Percentiles rank a stretch among this genome's conserved stretches.
Evolutionary conservation across 92 coral and sea anemone species (phyloP).

Genomic region (Phenganax stokvisi): DNA sequence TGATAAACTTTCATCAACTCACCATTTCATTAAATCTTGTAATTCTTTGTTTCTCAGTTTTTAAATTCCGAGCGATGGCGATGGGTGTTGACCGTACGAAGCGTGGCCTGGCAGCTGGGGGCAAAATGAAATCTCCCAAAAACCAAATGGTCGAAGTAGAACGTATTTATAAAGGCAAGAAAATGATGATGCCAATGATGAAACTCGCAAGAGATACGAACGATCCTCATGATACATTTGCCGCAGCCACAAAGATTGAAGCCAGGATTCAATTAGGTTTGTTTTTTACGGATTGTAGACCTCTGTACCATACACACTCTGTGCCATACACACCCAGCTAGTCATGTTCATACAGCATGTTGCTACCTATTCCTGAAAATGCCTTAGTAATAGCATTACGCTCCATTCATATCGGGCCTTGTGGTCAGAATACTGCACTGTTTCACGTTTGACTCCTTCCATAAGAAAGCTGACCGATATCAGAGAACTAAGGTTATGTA

Average conservation of each 20-base stretch:
- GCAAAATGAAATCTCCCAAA: not conserved
- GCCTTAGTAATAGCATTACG: too few species aligned
- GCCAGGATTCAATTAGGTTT: constrained; percentile 13
- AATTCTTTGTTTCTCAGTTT: not conserved
- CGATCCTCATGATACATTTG: constrained; percentile 4
- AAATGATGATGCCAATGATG: constrained; percentile 35
- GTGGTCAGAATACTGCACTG: too few species aligned
- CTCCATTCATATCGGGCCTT: too few species aligned
- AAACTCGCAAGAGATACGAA: not conserved
- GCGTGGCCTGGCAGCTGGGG: constrained; percentile 4
- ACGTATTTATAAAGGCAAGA: constrained; percentile 28
- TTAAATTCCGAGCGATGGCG: constrained; percentile 18
- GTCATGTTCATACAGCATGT: too few species aligned
- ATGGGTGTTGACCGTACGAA: not conserved
- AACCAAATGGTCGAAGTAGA: constrained; percentile 27
- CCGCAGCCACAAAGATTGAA: constrained; percentile 8
- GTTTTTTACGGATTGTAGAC: not conserved
- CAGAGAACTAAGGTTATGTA: not conserved
- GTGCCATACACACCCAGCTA: too few species aligned
- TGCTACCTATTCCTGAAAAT: not conserved
- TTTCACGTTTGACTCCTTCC: too few species aligned
- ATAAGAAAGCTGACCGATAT: not conserved
- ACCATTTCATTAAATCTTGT: not conserved
- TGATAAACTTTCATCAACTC: too few species aligned
- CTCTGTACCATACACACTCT: not conserved